These are phyloP conservation scores for Drosophila sproati DNA, from an alignment of 1,140 invertebrate species.

Conservation along the genomic window DNA sequence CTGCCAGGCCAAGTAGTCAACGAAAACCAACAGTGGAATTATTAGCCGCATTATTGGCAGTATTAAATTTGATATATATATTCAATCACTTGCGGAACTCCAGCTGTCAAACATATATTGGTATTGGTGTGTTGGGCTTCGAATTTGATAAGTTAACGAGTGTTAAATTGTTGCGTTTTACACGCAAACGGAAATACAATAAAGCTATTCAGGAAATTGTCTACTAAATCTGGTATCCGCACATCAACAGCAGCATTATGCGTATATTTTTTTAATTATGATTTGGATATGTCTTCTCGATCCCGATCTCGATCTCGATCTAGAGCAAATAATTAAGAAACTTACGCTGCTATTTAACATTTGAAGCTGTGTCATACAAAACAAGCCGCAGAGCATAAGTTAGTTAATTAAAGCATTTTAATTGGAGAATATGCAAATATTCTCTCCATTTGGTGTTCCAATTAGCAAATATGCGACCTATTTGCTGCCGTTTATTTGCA, in stretches of 20 bases:
- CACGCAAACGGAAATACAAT: not conserved
- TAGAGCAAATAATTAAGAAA: too few relatives aligned
- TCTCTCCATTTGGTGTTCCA: slow-evolving; percentile 9
- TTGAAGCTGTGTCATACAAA: too few relatives aligned
- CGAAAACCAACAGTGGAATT: too few relatives aligned
- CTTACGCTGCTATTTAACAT: too few relatives aligned
- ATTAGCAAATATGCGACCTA: slow-evolving; percentile 35
- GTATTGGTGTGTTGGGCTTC: not conserved
- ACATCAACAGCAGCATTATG: not conserved
- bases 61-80: too few relatives aligned
- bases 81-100: slow-evolving; percentile 29
- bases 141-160: not conserved
- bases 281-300: too few relatives aligned
- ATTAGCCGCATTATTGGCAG: too few relatives aligned
- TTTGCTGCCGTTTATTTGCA: not conserved
- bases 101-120: slow-evolving; percentile 10
- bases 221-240: not conserved
- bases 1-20: too few relatives aligned
- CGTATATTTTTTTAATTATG: not conserved
- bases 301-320: too few relatives aligned
- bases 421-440: slow-evolving; percentile 5
- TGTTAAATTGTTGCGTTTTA: not conserved
- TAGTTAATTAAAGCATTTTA: too few relatives aligned
- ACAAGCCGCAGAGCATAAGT: too few relatives aligned
- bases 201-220: not conserved